Base-by-base conservation (phyloP, 2,113 vertebrate genomes). In the Cephalopholis sonnerati region DNA sequence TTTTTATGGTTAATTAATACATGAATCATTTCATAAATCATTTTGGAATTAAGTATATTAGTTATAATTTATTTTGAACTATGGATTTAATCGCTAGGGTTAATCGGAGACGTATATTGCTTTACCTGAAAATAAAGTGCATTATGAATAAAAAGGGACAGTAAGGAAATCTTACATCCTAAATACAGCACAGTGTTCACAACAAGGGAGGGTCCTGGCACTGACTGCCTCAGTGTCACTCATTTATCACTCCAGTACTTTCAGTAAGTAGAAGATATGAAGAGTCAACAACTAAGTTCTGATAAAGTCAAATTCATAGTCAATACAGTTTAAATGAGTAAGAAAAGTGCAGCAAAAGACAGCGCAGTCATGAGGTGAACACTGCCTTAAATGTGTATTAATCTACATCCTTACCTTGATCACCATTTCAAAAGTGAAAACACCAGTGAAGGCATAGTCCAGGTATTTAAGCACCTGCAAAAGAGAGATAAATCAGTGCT, bases 391-490 rank as follows among this genome's bases (percentile, higher is more conserved):
- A 66, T 13, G 10, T 69, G 29, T n/a, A 16, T n/a, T 71, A 4
- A 24, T 64, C 3, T 9, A 7, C 16, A 11, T 18, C 29, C 83
- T 96, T 93, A 99, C 98, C 98, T 99, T 99, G 82, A 99, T 99
- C 88, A 99, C 98, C 98, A 99, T 98, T 95, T 99, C 98, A 79
- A 99, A 99, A 25, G 98, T 99, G 89, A 99, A 99, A 87, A 99
- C 98, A 0, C 98, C 98, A 0, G 98, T 99, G 76, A 99, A 99
- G 67, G 97, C 97, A 57, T 99, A 99, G 93, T 99, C 98, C 96
- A 99, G 93, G 92, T 99, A 99, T 83, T 98, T 99, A 74, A 99
- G 96, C 82, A 96, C 98, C 98, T 99, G 77, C 11, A 87, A 64
- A 67, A 74, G 41, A 86, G 18, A 68, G 15, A 82, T 25, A 8